Evolutionary conservation across 2,797 vertebrate species (phyloP), one percentile per base, ranked within the genome.

Genomic region (Gadopsis bispinosus): DNA sequence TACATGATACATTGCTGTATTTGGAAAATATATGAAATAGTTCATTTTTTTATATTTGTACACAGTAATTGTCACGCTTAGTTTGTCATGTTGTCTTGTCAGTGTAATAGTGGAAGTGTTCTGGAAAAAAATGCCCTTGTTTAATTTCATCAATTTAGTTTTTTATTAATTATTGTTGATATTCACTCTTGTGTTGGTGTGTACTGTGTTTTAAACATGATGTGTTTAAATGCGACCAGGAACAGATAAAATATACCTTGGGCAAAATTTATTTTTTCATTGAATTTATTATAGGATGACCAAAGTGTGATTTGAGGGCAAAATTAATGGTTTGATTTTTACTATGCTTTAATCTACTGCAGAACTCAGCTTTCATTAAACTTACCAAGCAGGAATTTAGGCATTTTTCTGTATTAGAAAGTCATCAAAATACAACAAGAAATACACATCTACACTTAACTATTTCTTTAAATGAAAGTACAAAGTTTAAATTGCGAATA

Each of bases 11-110:
- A 90, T 93, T 90, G 87, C 88, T 93, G 91, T 94, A 92, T 93
- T 94, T 92, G 88, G 87, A 85, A 93, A 90, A 89, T 84, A 89
- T 90, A 77, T 87, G 75, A 90, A 84, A 90, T 90, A 85, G 90
- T 93, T 93, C 83, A 83, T 92, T 88, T 93, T 93, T 94, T 94
- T 92, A 93, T 92, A 93, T 95, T 94, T 96, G 95, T 95, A 94
- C 90, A 86, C 92, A 86, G 85, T 95, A 92, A 93, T 89, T 92
- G 89, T 93, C 83, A 89, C 90, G 90, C 91, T 94, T 89, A 87
- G 89, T 93, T 91, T 87, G 84, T 92, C 88, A 92, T 85, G 85
- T 93, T 90, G 91, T 95, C 92, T 91, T 89, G 83, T 91, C 91
- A 86, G 87, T 92, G 92, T 94, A 87, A 89, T 93, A 87, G 90